Percentiles rank a stretch among this genome's conserved stretches.
These are phyloP conservation scores for Nowickia ferox DNA, from an alignment of 2,888 invertebrate species.

Conservation along the genomic window DNA sequence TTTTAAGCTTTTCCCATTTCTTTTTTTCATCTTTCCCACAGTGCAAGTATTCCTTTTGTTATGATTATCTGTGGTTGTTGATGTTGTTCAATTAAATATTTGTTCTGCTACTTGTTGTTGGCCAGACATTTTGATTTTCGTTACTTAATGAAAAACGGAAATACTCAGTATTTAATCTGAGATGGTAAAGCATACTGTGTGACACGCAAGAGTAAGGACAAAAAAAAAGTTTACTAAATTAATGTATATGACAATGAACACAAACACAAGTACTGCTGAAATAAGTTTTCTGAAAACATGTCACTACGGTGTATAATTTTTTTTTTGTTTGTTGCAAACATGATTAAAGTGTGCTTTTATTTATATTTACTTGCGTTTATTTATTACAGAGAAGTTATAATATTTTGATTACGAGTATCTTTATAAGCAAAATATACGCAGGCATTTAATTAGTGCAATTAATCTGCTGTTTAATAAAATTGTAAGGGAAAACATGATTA, in stretches of 20 bases:
- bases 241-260: background rate
- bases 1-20: background rate
- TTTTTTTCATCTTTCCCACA: background rate
- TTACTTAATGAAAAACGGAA: slow-evolving; percentile 81
- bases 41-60: slow-evolving; percentile 36
- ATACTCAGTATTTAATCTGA: slow-evolving; percentile 75
- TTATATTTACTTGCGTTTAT: slow-evolving; percentile 66
- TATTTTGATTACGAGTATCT: slow-evolving; percentile 67
- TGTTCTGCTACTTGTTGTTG: slow-evolving; percentile 52
- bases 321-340: slow-evolving; percentile 1
- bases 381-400: slow-evolving; percentile 60
- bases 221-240: background rate
- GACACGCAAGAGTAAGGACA: background rate
- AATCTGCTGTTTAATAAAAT: slow-evolving; percentile 80
- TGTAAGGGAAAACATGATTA: slow-evolving; percentile 69
- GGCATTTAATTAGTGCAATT: slow-evolving; percentile 82
- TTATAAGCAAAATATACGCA: slow-evolving; percentile 46
- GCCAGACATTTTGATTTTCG: slow-evolving; percentile 73
- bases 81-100: slow-evolving; percentile 62
- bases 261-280: background rate
- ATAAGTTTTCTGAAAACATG: background rate
- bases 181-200: slow-evolving; percentile 31
- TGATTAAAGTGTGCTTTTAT: slow-evolving; percentile 59
- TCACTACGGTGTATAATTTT: background rate
- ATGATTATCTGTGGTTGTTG: slow-evolving; percentile 63